Conservation (phyloP, 1,140 invertebrate genomes). For the Neotoxoptera formosana region DNA sequence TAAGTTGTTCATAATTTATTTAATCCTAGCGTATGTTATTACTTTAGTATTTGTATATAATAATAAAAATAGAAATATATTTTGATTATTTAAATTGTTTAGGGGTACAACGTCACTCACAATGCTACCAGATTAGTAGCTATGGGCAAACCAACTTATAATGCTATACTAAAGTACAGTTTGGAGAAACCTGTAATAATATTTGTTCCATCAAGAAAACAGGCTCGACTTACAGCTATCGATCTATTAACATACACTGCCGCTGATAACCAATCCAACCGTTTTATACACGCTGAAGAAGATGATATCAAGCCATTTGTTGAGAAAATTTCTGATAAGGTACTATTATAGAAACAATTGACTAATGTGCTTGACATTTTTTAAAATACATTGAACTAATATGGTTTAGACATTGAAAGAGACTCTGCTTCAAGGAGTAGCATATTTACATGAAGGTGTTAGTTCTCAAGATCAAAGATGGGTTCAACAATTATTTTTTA, state of each 20-base stretch:
- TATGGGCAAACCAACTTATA: slow-evolving; percentile 98
- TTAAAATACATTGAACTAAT: not conserved
- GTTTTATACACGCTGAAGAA: slow-evolving; percentile 89
- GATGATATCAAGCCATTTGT: slow-evolving; percentile 88
- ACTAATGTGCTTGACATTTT: not conserved
- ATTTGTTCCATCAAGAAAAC: slow-evolving; percentile 96
- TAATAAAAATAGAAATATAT: not conserved
- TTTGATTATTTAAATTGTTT: slow-evolving; percentile 59
- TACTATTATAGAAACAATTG: slow-evolving; percentile 60
- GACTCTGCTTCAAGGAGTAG: slow-evolving; percentile 91
- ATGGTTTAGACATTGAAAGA: slow-evolving; percentile 74
- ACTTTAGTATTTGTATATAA: not conserved
- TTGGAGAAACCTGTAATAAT: slow-evolving; percentile 90
- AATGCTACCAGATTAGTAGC: slow-evolving; percentile 93
- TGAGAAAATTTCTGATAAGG: slow-evolving; percentile 85
- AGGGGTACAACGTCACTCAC: slow-evolving; percentile 97
- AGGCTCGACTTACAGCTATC: slow-evolving; percentile 92
- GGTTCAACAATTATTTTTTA: slow-evolving; percentile 92
- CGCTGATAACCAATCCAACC: slow-evolving; percentile 81
- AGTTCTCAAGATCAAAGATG: slow-evolving; percentile 82
- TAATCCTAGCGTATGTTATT: not conserved
- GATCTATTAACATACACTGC: slow-evolving; percentile 93
- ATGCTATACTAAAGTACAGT: slow-evolving; percentile 88
- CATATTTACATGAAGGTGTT: slow-evolving; percentile 96
- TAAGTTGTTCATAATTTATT: not conserved